Evolutionary conservation across 2,113 vertebrate genomes (phyloP).

Genomic region (Ariopsis seemanni): DNA sequence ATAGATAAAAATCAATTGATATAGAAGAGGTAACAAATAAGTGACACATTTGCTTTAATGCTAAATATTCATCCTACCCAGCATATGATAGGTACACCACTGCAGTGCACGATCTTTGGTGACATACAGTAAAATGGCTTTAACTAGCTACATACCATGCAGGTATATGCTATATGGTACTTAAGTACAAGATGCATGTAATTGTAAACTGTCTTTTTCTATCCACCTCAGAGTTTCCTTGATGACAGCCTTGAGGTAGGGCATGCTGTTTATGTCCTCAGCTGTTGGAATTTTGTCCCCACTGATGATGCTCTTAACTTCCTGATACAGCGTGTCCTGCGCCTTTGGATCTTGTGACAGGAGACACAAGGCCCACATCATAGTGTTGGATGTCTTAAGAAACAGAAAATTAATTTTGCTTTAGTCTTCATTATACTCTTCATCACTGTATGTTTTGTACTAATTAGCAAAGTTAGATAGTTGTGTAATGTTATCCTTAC

Average conservation of each 20-base stretch:
- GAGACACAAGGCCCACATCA: too few species aligned
- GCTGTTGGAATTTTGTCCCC: too few species aligned
- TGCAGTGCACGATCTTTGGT: neutral
- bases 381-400: too few species aligned
- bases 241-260: too few species aligned
- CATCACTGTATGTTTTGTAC: neutral
- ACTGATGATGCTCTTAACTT: too few species aligned
- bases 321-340: too few species aligned
- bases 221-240: too few species aligned
- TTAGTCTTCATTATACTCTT: neutral
- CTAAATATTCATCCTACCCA: neutral
- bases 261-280: too few species aligned
- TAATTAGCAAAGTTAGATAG: neutral
- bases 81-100: neutral
- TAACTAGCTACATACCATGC: neutral
- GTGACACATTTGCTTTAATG: neutral
- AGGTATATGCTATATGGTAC: neutral
- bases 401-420: neutral
- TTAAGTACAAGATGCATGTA: too few species aligned
- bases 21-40: neutral
- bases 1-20: neutral
- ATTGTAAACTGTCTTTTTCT: too few species aligned
- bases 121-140: neutral
- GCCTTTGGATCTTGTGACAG: too few species aligned
- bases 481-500: too few species aligned